Conservation (phyloP, 2,888 invertebrate genomes). For the Brassicogethes aeneus region DNA sequence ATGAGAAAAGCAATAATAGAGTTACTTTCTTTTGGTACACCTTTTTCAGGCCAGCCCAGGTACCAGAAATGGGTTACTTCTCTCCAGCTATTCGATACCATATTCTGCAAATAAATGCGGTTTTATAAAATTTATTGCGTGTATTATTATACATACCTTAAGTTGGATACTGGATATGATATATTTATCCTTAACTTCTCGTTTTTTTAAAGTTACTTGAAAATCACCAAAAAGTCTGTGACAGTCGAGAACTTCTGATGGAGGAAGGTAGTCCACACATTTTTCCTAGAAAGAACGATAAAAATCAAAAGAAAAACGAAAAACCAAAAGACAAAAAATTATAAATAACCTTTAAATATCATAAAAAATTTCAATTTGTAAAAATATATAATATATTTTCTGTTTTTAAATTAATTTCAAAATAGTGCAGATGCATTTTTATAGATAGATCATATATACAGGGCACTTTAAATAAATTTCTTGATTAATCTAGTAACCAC, state of each 20-base stretch:
- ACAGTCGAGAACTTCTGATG: constrained; percentile 85
- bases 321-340: constrained; percentile 4
- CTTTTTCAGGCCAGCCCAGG: constrained; percentile 81
- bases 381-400: too few species aligned
- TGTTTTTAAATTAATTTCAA: too few species aligned
- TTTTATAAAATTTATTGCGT: neutral
- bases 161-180: constrained; percentile 79
- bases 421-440: too few species aligned
- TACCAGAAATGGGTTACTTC: constrained; percentile 92
- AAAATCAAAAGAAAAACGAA: constrained; percentile 2
- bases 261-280: constrained; percentile 85
- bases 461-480: too few species aligned
- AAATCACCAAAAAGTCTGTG: constrained; percentile 80
- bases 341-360: neutral
- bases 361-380: constrained; percentile 1
- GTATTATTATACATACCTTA: constrained; percentile 43
- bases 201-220: constrained; percentile 77
- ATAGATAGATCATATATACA: too few species aligned
- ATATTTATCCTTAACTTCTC: constrained; percentile 86
- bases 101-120: constrained; percentile 45
- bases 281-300: constrained; percentile 55
- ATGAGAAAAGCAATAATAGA: constrained; percentile 80
- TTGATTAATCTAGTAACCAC: too few species aligned
- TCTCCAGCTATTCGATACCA: constrained; percentile 72
- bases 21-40: constrained; percentile 74